phyloP scores from a whole-genome alignment of 2,888 invertebrate species.

The Deilephila elpenor region DNA sequence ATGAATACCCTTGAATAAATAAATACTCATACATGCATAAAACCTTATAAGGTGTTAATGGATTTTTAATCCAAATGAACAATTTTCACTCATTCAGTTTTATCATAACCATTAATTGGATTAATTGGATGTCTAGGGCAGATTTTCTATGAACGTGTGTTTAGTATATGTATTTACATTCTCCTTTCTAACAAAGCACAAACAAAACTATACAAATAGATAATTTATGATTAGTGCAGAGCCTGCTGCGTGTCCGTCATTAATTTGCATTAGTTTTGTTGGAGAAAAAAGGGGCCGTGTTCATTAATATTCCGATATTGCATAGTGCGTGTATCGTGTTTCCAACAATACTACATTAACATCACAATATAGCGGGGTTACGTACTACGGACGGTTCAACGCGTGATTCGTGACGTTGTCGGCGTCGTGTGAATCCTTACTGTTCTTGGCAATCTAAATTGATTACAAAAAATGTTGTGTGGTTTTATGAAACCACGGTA shows the following conservation, averaged over 20 bases:
- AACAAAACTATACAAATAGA: slow-evolving; percentile 1
- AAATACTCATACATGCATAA: too few species aligned
- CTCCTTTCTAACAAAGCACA: neutral
- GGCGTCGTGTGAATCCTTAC: slow-evolving; percentile 39
- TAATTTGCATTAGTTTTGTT: slow-evolving; percentile 19
- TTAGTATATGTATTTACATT: too few species aligned
- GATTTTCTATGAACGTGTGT: too few species aligned
- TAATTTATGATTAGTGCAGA: neutral
- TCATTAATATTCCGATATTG: slow-evolving; percentile 40
- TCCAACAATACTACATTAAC: slow-evolving; percentile 51
- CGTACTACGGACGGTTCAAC: slow-evolving; percentile 44
- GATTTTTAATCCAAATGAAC: too few species aligned
- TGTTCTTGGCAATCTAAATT: slow-evolving; percentile 49
- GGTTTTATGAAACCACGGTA: too few species aligned
- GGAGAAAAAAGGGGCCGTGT: slow-evolving; percentile 17
- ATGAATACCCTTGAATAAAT: too few species aligned
- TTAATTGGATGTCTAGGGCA: too few species aligned
- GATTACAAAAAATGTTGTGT: neutral
- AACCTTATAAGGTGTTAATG: too few species aligned
- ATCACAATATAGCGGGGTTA: slow-evolving; percentile 50
- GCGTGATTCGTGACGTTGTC: slow-evolving; percentile 43
- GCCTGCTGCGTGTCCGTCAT: neutral
- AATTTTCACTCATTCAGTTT: too few species aligned
- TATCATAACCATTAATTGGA: too few species aligned
- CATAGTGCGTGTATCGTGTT: slow-evolving; percentile 41